These are phyloP conservation scores for Ormia ochracea DNA, from an alignment of 2,888 invertebrate genomes.

Conservation along the genomic window DNA sequence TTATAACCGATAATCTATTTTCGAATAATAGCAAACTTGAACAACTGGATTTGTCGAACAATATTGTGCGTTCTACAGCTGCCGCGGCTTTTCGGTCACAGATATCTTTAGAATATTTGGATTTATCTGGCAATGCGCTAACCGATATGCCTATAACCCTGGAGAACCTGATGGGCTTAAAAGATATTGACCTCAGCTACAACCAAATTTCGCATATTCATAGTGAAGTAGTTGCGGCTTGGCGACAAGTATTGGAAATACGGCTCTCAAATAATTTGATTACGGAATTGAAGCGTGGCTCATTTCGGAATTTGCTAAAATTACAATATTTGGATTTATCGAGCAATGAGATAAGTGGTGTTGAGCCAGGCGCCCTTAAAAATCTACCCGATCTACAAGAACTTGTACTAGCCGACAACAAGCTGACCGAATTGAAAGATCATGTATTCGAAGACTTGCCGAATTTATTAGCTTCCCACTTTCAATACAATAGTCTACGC, in stretches of 20 bases:
- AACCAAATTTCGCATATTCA: constrained; percentile 85
- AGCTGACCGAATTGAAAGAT: constrained; percentile 85
- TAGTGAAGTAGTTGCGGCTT: constrained; percentile 83
- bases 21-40: constrained; percentile 82
- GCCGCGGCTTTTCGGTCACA: constrained; percentile 81
- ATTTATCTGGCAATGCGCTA: constrained; percentile 87
- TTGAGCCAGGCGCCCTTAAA: constrained; percentile 85
- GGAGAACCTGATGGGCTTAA: constrained; percentile 82
- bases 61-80: constrained; percentile 83
- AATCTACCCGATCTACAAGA: constrained; percentile 83
- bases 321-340: constrained; percentile 87
- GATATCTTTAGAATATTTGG: constrained; percentile 84
- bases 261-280: constrained; percentile 87
- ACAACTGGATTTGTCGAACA: constrained; percentile 85
- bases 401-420: constrained; percentile 84
- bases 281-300: constrained; percentile 82
- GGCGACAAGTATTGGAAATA: constrained; percentile 84
- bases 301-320: constrained; percentile 84
- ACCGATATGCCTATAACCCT: constrained; percentile 84
- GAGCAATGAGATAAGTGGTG: constrained; percentile 86
- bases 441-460: constrained; percentile 87
- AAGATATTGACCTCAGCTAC: constrained; percentile 86
- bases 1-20: constrained; percentile 83
- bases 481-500: constrained; percentile 87
- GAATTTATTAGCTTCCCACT: constrained; percentile 80